phyloP scores from a whole-genome alignment of 2,113 vertebrate species.

The Girardinichthys multiradiatus region DNA sequence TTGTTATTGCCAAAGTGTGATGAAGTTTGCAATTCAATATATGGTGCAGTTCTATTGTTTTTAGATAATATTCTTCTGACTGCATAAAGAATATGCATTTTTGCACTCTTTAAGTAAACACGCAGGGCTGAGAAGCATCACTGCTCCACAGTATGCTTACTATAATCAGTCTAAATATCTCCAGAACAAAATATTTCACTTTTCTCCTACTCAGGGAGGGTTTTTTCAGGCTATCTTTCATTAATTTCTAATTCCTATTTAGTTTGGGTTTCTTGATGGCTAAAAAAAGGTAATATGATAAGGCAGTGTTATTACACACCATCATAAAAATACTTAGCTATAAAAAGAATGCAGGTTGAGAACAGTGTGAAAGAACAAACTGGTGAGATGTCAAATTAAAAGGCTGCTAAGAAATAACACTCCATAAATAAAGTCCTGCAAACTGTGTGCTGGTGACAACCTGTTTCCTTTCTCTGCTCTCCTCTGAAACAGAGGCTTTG shows the following conservation, averaged over 20 bases:
- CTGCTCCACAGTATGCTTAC: not conserved
- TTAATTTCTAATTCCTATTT: not conserved
- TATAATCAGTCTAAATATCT: not conserved
- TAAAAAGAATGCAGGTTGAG: slow-evolving; percentile 6
- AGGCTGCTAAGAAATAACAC: not conserved
- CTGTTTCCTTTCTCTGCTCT: not conserved
- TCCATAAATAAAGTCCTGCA: slow-evolving; percentile 7
- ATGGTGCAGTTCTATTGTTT: not conserved
- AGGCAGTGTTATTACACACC: not conserved
- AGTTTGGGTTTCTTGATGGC: not conserved
- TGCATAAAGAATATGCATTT: not conserved
- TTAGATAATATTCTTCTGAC: not conserved
- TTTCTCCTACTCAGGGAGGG: not conserved
- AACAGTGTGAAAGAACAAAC: slow-evolving; percentile 5
- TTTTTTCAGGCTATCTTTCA: not conserved
- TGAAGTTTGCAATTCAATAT: no score
- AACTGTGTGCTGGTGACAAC: not conserved
- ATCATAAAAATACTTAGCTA: slow-evolving; percentile 6
- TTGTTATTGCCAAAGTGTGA: no score
- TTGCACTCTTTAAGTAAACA: not conserved
- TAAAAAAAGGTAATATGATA: not conserved
- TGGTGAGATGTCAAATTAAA: not conserved
- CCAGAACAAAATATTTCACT: not conserved
- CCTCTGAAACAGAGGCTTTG: not conserved
- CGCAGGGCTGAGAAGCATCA: no score